Evolutionary conservation across 2,888 invertebrate species (phyloP).

Genomic region (Andricus curvator): DNA sequence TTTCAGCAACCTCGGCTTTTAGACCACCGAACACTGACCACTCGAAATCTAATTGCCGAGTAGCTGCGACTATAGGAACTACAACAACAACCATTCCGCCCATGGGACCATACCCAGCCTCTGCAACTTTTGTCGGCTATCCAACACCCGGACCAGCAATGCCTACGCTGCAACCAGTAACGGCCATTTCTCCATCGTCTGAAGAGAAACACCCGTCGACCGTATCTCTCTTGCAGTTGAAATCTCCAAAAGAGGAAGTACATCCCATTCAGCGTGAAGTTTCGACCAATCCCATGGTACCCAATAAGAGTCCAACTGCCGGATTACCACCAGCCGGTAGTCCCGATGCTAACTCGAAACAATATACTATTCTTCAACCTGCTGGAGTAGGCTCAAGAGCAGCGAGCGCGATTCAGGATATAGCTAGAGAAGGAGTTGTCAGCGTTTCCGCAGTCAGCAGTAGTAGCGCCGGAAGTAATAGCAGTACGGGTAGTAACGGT

Average conservation of each 20-base stretch:
- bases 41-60: conserved; percentile 79
- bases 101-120: conserved; percentile 84
- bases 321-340: conserved; percentile 76
- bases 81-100: conserved; percentile 73
- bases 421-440: conserved; percentile 83
- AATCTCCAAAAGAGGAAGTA: conserved; percentile 77
- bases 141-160: conserved; percentile 79
- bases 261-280: conserved; percentile 62
- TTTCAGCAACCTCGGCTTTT: conserved; percentile 89
- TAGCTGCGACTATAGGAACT: conserved; percentile 59
- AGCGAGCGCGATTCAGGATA: conserved; percentile 90
- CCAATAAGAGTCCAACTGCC: conserved; percentile 62
- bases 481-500: conserved; percentile 68
- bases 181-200: conserved; percentile 65
- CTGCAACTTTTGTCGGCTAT: conserved; percentile 87
- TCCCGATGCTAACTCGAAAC: conserved; percentile 83
- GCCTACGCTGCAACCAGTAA: conserved; percentile 68
- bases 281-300: conserved; percentile 62
- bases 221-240: conserved; percentile 78
- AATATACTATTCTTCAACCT: conserved; percentile 92
- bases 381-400: conserved; percentile 90
- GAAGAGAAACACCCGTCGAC: conserved; percentile 78
- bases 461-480: conserved; percentile 68
- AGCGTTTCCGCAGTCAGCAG: conserved; percentile 81
- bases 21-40: conserved; percentile 86